Conservation (phyloP, 35 echinoderm and acorn worm genomes). For the Eucidaris tribuloides region DNA sequence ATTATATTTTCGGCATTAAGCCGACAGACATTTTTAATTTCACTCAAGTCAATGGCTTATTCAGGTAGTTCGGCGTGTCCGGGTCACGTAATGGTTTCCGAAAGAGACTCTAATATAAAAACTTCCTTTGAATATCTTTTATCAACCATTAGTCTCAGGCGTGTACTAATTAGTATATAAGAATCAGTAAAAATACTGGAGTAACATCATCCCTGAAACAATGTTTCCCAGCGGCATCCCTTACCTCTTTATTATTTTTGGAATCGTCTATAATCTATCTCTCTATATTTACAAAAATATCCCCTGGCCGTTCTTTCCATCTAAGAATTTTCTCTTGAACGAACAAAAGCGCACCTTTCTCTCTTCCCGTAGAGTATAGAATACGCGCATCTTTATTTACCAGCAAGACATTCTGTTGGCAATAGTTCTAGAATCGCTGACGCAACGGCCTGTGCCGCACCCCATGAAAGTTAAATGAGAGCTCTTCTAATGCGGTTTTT, state of each 20-base stretch:
- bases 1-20: slow-evolving; percentile 10
- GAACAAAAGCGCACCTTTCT: slow-evolving; percentile 14
- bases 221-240: not conserved
- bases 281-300: slow-evolving; percentile 30
- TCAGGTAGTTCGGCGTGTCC: not conserved
- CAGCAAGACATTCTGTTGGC: not conserved
- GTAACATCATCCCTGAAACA: slow-evolving; percentile 23
- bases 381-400: not conserved
- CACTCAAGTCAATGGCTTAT: not conserved
- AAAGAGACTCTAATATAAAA: slow-evolving; percentile 14
- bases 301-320: slow-evolving; percentile 23
- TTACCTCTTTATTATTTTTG: slow-evolving; percentile 25
- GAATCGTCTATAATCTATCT: not conserved
- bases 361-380: not conserved
- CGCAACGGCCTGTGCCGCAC: not conserved
- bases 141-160: not conserved
- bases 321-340: slow-evolving; percentile 12
- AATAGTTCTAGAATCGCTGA: not conserved
- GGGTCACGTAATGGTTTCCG: not conserved
- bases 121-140: not conserved
- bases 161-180: slow-evolving; percentile 37
- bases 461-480: not conserved
- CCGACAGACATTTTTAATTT: slow-evolving; percentile 16
- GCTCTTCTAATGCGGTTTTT: not conserved
- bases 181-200: not conserved